Percentiles rank a stretch among this genome's conserved stretches.
Conservation (phyloP, 2,797 vertebrate genomes). For the Channallabes apus region DNA sequence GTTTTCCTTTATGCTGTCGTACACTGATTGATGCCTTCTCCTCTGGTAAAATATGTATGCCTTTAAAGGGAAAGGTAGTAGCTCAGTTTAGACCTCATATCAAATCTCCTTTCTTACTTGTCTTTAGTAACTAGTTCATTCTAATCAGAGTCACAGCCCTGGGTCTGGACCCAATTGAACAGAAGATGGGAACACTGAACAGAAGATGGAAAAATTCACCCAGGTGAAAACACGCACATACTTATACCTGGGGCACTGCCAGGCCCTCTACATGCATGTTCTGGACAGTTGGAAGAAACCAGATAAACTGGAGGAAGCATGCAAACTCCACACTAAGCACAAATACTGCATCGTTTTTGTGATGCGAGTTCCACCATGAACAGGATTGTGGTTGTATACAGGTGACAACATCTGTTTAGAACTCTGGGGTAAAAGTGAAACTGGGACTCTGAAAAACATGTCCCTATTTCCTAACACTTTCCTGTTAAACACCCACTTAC, state of each 20-base stretch:
- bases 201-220: neutral
- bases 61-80: neutral
- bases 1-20: neutral
- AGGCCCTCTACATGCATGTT: neutral
- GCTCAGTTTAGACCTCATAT: neutral
- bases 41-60: neutral
- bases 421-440: neutral
- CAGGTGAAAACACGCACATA: neutral
- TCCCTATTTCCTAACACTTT: neutral
- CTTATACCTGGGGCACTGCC: neutral
- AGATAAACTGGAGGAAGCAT: too few species aligned
- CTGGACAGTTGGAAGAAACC: neutral
- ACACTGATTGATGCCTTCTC: neutral
- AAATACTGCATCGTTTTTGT: neutral
- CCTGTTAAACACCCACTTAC: neutral
- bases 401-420: neutral
- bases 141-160: neutral
- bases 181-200: neutral
- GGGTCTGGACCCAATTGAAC: neutral
- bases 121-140: neutral
- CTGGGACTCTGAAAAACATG: neutral
- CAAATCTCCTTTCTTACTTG: neutral
- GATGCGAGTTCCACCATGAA: neutral
- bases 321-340: neutral
- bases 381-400: neutral